A percentile compares a stretch with the other conserved stretches of the same genome.
Evolutionary conservation across 2,888 invertebrate species (phyloP).

Genomic region (Lissocephala sabroskyi): DNA sequence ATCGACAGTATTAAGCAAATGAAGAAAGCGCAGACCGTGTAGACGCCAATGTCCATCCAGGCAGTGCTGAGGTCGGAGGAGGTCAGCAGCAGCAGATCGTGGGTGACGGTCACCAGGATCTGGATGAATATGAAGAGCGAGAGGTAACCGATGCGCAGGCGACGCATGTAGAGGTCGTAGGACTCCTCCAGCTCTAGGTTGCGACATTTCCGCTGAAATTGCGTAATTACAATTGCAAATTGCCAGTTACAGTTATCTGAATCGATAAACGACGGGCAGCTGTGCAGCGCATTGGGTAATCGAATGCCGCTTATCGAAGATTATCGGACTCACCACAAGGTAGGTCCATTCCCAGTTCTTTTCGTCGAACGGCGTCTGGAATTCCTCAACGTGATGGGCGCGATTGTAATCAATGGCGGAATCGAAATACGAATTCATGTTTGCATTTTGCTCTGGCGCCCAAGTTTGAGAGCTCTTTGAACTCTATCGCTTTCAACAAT

Average conservation of each 20-base stretch:
- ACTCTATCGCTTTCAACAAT: background rate
- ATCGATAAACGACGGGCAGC: background rate
- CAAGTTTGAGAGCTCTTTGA: too few relatives aligned
- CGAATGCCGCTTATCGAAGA: background rate
- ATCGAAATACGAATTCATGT: slow-evolving; percentile 52
- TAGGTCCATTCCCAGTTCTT: slow-evolving; percentile 72
- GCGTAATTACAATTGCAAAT: too few relatives aligned
- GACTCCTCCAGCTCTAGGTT: slow-evolving; percentile 83
- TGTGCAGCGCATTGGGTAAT: background rate
- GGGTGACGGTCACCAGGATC: slow-evolving; percentile 77
- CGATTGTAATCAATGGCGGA: slow-evolving; percentile 43
- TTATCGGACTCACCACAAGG: slow-evolving; percentile 60
- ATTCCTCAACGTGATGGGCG: slow-evolving; percentile 33
- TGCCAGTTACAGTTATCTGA: too few relatives aligned
- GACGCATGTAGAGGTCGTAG: slow-evolving; percentile 83
- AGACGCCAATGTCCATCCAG: slow-evolving; percentile 68
- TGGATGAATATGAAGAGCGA: slow-evolving; percentile 83
- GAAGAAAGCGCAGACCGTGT: slow-evolving; percentile 57
- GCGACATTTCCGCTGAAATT: slow-evolving; percentile 80
- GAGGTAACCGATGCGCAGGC: slow-evolving; percentile 84
- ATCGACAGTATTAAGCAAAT: slow-evolving; percentile 69
- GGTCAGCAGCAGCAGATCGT: slow-evolving; percentile 76
- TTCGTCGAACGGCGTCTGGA: slow-evolving; percentile 55
- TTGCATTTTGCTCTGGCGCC: slow-evolving; percentile 14
- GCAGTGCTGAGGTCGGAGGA: slow-evolving; percentile 69